phyloP scores from a whole-genome alignment of 2,888 invertebrate genomes.

The Polydrusus tereticollis region DNA sequence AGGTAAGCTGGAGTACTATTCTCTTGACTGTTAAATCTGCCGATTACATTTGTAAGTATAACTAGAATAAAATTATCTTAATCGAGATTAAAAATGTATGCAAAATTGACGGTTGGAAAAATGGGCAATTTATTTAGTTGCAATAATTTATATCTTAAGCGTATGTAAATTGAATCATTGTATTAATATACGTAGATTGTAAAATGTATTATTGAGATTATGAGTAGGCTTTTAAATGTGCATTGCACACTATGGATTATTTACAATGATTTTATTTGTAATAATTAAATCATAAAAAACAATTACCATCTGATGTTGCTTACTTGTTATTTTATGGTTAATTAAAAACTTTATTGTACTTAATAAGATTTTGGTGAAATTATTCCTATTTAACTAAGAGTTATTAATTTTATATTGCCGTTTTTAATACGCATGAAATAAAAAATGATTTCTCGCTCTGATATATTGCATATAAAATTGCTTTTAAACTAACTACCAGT shows the following conservation, averaged over 20 bases:
- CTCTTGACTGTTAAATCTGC: not conserved
- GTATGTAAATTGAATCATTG: constrained; percentile 30
- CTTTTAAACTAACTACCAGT: constrained; percentile 1
- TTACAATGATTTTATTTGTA: not conserved
- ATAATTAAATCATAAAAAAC: no score
- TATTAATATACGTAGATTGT: constrained; percentile 8
- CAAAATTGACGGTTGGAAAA: constrained; percentile 4
- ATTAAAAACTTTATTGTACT: no score
- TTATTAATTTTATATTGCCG: not conserved
- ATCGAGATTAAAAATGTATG: constrained; percentile 19
- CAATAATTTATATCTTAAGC: not conserved
- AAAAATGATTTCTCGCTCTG: not conserved
- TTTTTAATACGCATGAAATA: constrained; percentile 3
- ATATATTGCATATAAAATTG: constrained; percentile 1
- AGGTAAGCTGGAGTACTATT: constrained; percentile 5
- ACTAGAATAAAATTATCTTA: constrained; percentile 10
- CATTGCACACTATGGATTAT: not conserved
- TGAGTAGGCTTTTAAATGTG: constrained; percentile 4
- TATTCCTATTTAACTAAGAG: no score
- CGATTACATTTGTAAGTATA: constrained; percentile 19
- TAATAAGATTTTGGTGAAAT: no score
- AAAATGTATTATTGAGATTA: constrained; percentile 22
- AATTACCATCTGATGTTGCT: no score
- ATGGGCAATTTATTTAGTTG: constrained; percentile 7
- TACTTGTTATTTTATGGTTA: no score